Evolutionary conservation across 2,888 invertebrate species (phyloP).

Genomic region (Oeneis ivallda): DNA sequence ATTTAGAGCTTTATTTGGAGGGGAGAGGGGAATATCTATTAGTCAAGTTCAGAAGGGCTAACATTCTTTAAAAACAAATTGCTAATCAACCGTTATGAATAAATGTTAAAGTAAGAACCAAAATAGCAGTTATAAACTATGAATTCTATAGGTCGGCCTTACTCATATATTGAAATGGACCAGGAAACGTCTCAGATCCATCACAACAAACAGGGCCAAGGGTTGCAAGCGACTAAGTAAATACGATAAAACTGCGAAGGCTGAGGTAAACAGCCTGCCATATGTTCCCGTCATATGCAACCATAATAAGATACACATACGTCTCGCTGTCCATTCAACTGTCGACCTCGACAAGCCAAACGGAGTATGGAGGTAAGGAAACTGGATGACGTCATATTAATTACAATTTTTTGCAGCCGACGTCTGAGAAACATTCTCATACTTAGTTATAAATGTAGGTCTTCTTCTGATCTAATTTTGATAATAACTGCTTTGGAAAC

Average conservation of each 20-base stretch:
- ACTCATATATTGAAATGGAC: conserved; percentile 1
- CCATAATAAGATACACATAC: conserved; percentile 30
- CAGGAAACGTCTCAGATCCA: conserved; percentile 23
- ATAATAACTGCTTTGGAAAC: neutral
- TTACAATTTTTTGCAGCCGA: neutral
- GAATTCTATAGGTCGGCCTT: neutral
- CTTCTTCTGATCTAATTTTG: neutral
- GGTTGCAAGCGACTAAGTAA: conserved; percentile 29
- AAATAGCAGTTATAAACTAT: too few species aligned
- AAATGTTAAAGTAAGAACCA: too few species aligned
- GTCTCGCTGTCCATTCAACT: conserved; percentile 35
- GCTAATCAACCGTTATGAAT: too few species aligned
- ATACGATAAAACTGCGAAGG: conserved; percentile 53
- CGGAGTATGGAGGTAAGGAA: conserved; percentile 24
- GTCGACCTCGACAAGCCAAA: conserved; percentile 25
- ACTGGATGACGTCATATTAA: conserved; percentile 3
- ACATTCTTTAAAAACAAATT: too few species aligned
- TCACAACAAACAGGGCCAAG: conserved; percentile 34
- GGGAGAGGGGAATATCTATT: too few species aligned
- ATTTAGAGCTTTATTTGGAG: too few species aligned
- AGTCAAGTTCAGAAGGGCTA: too few species aligned
- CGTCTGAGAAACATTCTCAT: neutral
- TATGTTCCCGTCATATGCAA: conserved; percentile 49
- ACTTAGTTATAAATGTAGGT: neutral
- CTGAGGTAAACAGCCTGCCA: conserved; percentile 65